Evolutionary conservation across 1,140 invertebrate genomes (phyloP).

Genomic region (Bactericera cockerelli): DNA sequence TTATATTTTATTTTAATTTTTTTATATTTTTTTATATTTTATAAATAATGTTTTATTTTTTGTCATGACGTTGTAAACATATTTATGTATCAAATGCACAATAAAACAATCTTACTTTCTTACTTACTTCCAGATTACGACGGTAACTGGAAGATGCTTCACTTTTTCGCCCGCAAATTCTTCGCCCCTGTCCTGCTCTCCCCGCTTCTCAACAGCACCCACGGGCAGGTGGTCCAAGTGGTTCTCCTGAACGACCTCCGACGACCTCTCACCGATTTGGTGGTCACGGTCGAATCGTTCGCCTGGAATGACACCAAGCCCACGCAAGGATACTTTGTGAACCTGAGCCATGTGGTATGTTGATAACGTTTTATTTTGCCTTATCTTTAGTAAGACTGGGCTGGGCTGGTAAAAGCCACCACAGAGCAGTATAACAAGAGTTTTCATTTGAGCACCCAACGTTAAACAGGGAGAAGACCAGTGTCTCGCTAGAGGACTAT

Average conservation of each 20-base stretch:
- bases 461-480: no score
- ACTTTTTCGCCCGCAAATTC: conserved; percentile 75
- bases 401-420: no score
- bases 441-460: no score
- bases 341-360: not conserved
- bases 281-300: not conserved
- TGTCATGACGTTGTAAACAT: no score
- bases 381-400: no score
- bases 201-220: conserved; percentile 29
- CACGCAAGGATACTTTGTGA: not conserved
- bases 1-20: not conserved
- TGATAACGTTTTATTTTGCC: no score
- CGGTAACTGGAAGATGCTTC: conserved; percentile 80
- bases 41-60: no score
- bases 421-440: no score
- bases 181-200: conserved; percentile 57
- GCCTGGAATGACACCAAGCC: not conserved
- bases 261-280: not conserved
- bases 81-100: no score
- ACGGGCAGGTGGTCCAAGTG: conserved; percentile 28
- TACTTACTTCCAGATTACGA: conserved; percentile 44
- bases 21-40: no score
- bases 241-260: conserved; percentile 18
- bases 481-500: no score
- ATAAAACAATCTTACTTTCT: no score